Base-by-base conservation (phyloP, 2,797 vertebrate species). In the Mus caroli region DNA sequence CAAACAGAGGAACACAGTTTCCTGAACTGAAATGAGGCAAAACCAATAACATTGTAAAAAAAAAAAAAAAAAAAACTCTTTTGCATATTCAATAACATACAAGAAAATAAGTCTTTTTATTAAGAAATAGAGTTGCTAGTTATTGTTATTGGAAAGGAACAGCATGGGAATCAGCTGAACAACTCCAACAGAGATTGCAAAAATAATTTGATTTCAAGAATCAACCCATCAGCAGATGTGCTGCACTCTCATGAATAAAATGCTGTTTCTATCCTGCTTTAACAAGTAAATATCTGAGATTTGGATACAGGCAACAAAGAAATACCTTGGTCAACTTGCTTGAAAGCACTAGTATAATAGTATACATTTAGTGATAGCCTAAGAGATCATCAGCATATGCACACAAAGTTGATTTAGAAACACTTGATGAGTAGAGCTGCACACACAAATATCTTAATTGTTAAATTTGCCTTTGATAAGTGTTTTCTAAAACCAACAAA, bases 151-250 rank as follows among this genome's bases (percentile, higher is more conserved):
- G 82, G 15, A 94, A 34, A 46, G n/a, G 7, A 76, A 20, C 2
- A 52, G 15, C 2, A 2, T n/a, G 37, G 14, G 13, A 28, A 92
- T 83, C 43, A 60, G 12, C 34, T 56, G 12, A 77, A 7, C 34
- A 60, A 89, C 15, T 11, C 31, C 1, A 12, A 79, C 0, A 71
- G 10, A 83, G 3, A 80, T 2, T 73, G 12, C 28, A 89, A 46
- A 88, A 43, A 73, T 92, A 77, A 90, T 52, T 87, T 82, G 4
- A 91, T 91, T 87, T 89, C 77, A 79, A 84, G 22, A 73, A 95
- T 37, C 50, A 78, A 69, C 0, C 37, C 12, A 80, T 84, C 12
- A 46, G 11, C 11, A 90, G 69, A 75, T 86, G 50, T 50, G 54
- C 20, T 10, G 34, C 37, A 19, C 1, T 71, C 8, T 58, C 24